These are phyloP conservation scores for Crotalus helleri DNA, from an alignment of 2,113 vertebrate genomes.

Conservation along the genomic window DNA sequence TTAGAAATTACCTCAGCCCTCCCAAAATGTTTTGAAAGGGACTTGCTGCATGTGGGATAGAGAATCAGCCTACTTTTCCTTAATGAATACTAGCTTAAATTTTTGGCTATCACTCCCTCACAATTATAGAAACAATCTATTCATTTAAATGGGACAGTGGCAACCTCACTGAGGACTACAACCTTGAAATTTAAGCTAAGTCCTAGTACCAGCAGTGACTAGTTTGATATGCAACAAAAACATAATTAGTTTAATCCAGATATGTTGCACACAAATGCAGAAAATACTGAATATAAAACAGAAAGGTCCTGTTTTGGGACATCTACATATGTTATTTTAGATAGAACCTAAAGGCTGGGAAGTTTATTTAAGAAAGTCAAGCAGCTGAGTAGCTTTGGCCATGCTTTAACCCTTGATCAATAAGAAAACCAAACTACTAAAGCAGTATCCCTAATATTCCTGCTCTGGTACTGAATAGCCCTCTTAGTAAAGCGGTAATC, in stretches of 20 bases:
- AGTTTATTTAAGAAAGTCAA: slow-evolving; percentile 44
- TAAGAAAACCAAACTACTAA: slow-evolving; percentile 38
- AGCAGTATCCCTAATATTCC: slow-evolving; percentile 48
- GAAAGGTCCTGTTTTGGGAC: slow-evolving; percentile 31
- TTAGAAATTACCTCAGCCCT: neutral
- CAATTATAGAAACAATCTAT: neutral
- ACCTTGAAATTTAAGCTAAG: slow-evolving; percentile 28
- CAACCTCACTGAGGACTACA: neutral
- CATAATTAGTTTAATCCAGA: slow-evolving; percentile 18
- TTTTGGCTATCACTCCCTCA: neutral
- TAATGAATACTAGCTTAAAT: neutral
- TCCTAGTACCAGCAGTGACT: slow-evolving; percentile 27
- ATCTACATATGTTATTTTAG: slow-evolving; percentile 40
- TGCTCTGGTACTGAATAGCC: slow-evolving; percentile 56
- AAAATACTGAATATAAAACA: slow-evolving; percentile 45
- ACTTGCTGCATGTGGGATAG: neutral
- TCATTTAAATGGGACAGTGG: neutral
- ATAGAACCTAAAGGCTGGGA: slow-evolving; percentile 61
- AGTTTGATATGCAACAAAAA: slow-evolving; percentile 2
- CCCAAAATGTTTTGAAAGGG: neutral
- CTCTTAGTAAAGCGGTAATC: slow-evolving; percentile 60
- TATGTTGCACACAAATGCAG: slow-evolving; percentile 32
- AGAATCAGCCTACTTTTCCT: neutral
- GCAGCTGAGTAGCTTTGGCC: slow-evolving; percentile 34
- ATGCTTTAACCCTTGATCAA: slow-evolving; percentile 37